Base-by-base conservation (phyloP, 2,797 vertebrate species). In the Gambusia yucatana region DNA sequence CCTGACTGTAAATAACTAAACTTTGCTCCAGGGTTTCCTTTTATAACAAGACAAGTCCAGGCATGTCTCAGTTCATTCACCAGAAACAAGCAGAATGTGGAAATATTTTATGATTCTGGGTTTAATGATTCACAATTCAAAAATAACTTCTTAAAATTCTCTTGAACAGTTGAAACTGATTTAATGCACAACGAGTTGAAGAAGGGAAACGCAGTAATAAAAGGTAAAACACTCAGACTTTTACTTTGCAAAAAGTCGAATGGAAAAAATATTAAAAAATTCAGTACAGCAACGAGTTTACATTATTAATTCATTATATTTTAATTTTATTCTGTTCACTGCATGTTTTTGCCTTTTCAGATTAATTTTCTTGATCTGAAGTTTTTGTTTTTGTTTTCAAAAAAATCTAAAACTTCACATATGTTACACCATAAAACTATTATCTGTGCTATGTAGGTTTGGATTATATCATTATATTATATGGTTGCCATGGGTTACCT, bases 401-500 rank as follows among this genome's bases (percentile, higher is more conserved):
- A 55, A 55, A 9, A 55, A 55, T 55, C 55, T 13, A 28, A 11
- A 13, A 57, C 7, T 13, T 28, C n/a, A 57, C 11, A 13, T 36
- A 3, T 39, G n/a, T 20, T 63, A 20, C 30, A 63, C 30, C 6
- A 16, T 63, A 5, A 41, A 67, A 6, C 22, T 63, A 30, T 17
- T 74, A 44, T 83, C 25, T 43, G 71, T 57, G 3, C 75, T 25
- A 47, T 63, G 9, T 14, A 30, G 28, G 50, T 28, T n/a, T 17
- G 46, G 48, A 61, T 63, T 14, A 63, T 36, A 7, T 33, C 5
- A 36, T 17, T 17, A 36, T 8, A 36, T 30, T 6, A 9, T 74
- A 43, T 83, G 25, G 39, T 73, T 57, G 2, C 73, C 33, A 41
- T 65, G 13, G 13, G 28, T 0, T 94, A 96, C 95, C 95, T 96